phyloP scores from a whole-genome alignment of 2,797 vertebrate genomes.

The Simalia tracyae region DNA sequence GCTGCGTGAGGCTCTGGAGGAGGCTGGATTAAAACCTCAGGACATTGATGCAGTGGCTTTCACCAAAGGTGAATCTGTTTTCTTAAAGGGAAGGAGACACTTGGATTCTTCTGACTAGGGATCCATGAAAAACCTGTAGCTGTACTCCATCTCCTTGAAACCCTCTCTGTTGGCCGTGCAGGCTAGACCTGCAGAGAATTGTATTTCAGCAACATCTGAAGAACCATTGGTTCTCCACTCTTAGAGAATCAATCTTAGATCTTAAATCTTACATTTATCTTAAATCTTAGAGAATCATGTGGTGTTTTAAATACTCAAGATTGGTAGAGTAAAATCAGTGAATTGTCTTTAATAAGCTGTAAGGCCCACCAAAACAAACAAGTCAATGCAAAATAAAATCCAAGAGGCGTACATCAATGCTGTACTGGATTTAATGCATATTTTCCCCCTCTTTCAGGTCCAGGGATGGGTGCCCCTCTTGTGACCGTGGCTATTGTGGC shows the following conservation, averaged over 20 bases:
- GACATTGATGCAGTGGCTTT: conserved; percentile 89
- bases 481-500: conserved; percentile 86
- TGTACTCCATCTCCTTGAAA: background rate
- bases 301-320: background rate
- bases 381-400: background rate
- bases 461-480: conserved; percentile 91
- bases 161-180: background rate
- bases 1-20: conserved; percentile 82
- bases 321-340: background rate
- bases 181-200: background rate
- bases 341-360: background rate
- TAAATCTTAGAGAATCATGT: background rate
- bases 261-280: too few species aligned
- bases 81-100: background rate
- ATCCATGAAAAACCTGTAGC: background rate
- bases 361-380: background rate
- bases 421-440: background rate
- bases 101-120: background rate
- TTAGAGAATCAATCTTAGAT: background rate
- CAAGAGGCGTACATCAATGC: background rate
- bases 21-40: conserved; percentile 78
- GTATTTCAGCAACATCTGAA: background rate
- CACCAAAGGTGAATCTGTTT: conserved; percentile 81
- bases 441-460: conserved; percentile 73
- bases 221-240: background rate